A percentile compares a stretch with the other conserved stretches of the same genome.
These are phyloP conservation scores for Tetheella fluctuosa DNA, from an alignment of 2,888 invertebrate species.

Conservation along the genomic window DNA sequence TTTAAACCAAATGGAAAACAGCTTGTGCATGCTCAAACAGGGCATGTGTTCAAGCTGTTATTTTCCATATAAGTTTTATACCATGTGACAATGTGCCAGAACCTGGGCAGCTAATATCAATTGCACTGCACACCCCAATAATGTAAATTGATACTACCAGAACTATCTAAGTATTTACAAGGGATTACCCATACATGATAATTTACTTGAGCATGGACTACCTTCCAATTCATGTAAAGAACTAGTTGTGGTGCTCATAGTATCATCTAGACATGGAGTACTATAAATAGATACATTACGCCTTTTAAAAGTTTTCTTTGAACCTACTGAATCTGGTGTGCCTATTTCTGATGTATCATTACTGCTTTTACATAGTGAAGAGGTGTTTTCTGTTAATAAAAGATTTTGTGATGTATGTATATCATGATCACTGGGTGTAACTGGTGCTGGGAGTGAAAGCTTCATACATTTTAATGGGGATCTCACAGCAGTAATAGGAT, in stretches of 20 bases:
- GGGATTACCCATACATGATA: slow-evolving; percentile 37
- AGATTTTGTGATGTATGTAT: slow-evolving; percentile 37
- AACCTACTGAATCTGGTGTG: slow-evolving; percentile 54
- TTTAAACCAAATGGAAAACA: no score
- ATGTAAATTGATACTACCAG: not conserved
- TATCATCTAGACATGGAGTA: slow-evolving; percentile 58
- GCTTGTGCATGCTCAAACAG: no score
- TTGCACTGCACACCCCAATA: not conserved
- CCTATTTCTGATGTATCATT: slow-evolving; percentile 47
- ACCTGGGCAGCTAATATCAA: no score
- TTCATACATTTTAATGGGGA: slow-evolving; percentile 64
- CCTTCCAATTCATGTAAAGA: slow-evolving; percentile 37
- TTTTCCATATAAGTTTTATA: no score
- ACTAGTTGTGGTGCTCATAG: slow-evolving; percentile 49
- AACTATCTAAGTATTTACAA: slow-evolving; percentile 14
- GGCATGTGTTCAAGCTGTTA: no score
- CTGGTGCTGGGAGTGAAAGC: slow-evolving; percentile 67
- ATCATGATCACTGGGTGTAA: slow-evolving; percentile 60
- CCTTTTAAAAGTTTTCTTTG: slow-evolving; percentile 73
- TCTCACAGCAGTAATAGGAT: slow-evolving; percentile 21
- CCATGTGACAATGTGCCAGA: no score
- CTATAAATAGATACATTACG: slow-evolving; percentile 74
- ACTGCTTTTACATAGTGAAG: slow-evolving; percentile 45
- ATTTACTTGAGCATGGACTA: slow-evolving; percentile 49
- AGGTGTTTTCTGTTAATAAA: slow-evolving; percentile 43